phyloP scores from a whole-genome alignment of 1,140 invertebrate genomes.

The Geopemphigus sp. region DNA sequence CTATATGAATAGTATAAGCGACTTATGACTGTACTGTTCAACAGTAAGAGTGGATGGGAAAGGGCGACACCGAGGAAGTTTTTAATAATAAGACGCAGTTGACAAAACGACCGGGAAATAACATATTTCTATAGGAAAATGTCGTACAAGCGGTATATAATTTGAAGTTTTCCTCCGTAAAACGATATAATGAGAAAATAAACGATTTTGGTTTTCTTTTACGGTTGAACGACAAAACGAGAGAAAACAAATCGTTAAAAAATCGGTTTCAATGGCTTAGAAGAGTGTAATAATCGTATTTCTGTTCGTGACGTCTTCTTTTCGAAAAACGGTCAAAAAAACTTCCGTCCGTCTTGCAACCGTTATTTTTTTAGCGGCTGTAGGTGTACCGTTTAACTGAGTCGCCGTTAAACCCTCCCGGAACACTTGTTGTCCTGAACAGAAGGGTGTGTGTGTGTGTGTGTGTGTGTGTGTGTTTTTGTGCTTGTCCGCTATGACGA shows the following conservation, averaged over 20 bases:
- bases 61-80: too few relatives aligned
- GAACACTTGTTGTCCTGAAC: constrained; percentile 8
- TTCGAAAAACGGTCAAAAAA: background rate
- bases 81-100: too few relatives aligned
- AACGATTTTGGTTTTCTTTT: background rate
- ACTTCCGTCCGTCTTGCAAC: background rate
- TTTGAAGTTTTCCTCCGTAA: background rate
- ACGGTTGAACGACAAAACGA: background rate
- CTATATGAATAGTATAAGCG: too few relatives aligned
- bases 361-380: background rate
- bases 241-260: background rate
- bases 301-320: background rate
- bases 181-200: too few relatives aligned
- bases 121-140: too few relatives aligned
- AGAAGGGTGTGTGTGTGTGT: too few relatives aligned
- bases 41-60: too few relatives aligned
- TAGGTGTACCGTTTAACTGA: background rate
- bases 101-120: too few relatives aligned
- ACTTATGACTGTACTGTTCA: too few relatives aligned
- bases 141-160: background rate
- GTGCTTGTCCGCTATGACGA: constrained; percentile 13
- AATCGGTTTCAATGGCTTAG: background rate
- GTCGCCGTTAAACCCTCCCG: background rate
- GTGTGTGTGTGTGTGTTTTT: background rate
- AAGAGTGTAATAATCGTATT: too few relatives aligned